A percentile compares a stretch with the other conserved stretches of the same genome.
phyloP scores from a whole-genome alignment of 2,888 invertebrate species.

The Nymphalis urticae region DNA sequence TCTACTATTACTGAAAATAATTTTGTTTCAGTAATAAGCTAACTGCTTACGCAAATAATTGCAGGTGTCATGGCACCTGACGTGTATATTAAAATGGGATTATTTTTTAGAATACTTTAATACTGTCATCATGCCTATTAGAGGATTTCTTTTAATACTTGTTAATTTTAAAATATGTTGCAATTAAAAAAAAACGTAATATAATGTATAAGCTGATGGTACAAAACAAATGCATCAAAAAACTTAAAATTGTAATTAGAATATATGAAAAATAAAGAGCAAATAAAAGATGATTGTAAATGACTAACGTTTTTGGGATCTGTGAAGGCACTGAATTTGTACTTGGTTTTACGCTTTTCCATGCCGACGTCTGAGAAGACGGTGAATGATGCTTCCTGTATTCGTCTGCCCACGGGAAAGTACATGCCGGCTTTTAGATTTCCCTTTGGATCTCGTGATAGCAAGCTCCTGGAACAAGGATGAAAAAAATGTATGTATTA shows the following conservation, averaged over 20 bases:
- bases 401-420: conserved; percentile 85
- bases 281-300: conserved; percentile 15
- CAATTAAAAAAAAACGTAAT: too few relatives aligned
- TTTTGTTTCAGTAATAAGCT: too few relatives aligned
- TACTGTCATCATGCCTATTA: too few relatives aligned
- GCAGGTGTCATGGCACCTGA: too few relatives aligned
- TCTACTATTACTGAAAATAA: too few relatives aligned
- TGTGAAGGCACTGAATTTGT: conserved; percentile 86
- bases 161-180: too few relatives aligned
- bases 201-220: neutral
- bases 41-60: too few relatives aligned
- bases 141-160: too few relatives aligned
- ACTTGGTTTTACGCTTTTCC: conserved; percentile 86
- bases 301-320: conserved; percentile 80
- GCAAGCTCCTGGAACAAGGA: conserved; percentile 82
- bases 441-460: conserved; percentile 92
- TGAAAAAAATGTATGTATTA: too few relatives aligned
- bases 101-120: too few relatives aligned
- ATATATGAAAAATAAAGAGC: conserved; percentile 11
- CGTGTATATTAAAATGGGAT: too few relatives aligned
- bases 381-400: conserved; percentile 85
- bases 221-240: neutral
- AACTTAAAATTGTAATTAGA: neutral
- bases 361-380: conserved; percentile 88
- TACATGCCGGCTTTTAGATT: conserved; percentile 92